Evolutionary conservation across 2,113 vertebrate genomes (phyloP), one percentile per base, ranked within the genome.

Genomic region (Syrmaticus mikado): DNA sequence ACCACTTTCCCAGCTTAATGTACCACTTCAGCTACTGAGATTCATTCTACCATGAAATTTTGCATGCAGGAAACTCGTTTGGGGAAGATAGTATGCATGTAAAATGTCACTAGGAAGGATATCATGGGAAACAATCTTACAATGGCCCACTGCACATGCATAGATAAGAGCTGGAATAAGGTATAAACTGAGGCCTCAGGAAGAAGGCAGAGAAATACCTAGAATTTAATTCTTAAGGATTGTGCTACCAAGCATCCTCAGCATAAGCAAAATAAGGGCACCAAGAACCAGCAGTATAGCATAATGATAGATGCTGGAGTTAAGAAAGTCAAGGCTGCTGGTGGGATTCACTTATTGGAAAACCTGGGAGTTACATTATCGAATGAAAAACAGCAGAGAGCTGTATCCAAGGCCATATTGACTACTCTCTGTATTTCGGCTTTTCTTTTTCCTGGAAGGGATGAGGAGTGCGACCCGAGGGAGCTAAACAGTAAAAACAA

Each of bases 21-120:
- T 73, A 87, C 41, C 89, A 64, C 13, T 52, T 89, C 72, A 92
- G 72, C 87, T 87, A 38, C 50, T 89, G 60, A 87, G 65, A 83
- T 57, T 53, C 68, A 57, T 55, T 67, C 67, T 74, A 30, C 71
- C 55, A 52, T n/a, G 41, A 94, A 82, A 82, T 80, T 62, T 24
- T 82, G 50, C 62, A 92, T 10, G 38, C 64, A 92, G 72, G 38
- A 91, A 79, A 79, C 38, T 74, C 34, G 0, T 85, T 8, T 85
- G 34, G 82, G 61, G 81, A 50, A 73, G 76, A 89, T 6, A 70
- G 74, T 36, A 61, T 50, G 55, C 50, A 48, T 70, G 67, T 20
- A 50, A 89, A 93, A 87, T 36, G 60, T 73, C 89, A 71, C 58
- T 67, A 58, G 62, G 41, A 89, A 89, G 38, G 53, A 85, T 79